Base-by-base conservation (phyloP, 1,140 invertebrate species). In the Philaenus spumarius region DNA sequence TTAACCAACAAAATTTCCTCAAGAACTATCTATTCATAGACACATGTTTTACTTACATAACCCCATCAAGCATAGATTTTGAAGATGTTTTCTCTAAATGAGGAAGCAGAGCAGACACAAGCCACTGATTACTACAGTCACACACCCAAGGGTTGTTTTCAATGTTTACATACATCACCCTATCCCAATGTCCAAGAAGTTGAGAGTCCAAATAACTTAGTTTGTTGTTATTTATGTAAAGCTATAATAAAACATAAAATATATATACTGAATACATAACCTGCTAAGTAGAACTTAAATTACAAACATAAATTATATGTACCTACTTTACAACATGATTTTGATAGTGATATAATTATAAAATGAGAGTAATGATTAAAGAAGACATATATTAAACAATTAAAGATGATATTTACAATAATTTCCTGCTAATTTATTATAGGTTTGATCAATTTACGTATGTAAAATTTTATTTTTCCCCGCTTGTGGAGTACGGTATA, bases 121-220 rank as follows among this genome's bases (percentile, higher is more conserved):
- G 77, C 78, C 84, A 85, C 67, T 85, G 81, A 62, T 87, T 89
- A 42, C 82, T 76, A 63, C 81, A 84, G 69, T 89, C 86, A 66
- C 88, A 91, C 24, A 77, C 72, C 84, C 80, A 91, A 1, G 83
- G 80, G 69, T 91, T 91, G 50, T 78, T 77, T 35, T 75, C 74
- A 14, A 90, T 73, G 63, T 86, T 80, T 30, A 90, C 64, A 50
- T 75, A 72, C 19, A 78, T 71, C 11, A 90, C 67, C 19, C 73
- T 71, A 62, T 87, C 82, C 87, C 87, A 90, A 7, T 39, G 50
- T 6, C 50, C 50, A n/a, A 53, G 2, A 15, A 63, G 46, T 15
- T 73, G 64, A 19, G 70, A 69, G 45, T 85, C 80, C 19, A 90
- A 67, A 60, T 77, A 77, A 2, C 77, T 71, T 12, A 90, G 65